Evolutionary conservation across 2,797 vertebrate genomes (phyloP).

Genomic region (Leptoclinus maculatus): DNA sequence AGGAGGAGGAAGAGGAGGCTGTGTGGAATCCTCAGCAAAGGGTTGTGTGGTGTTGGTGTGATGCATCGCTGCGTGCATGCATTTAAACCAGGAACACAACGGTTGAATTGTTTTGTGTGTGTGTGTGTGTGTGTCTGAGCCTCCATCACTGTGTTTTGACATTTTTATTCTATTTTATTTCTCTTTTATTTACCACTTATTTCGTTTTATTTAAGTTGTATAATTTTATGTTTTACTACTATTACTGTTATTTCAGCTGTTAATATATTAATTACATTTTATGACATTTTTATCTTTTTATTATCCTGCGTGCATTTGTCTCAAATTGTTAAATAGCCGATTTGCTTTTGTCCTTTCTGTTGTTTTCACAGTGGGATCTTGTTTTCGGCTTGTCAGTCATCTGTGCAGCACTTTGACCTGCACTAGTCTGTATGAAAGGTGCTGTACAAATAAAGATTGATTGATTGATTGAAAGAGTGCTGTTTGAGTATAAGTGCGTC

Average conservation of each 20-base stretch:
- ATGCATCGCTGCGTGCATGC: not conserved
- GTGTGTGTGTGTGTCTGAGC: conserved; percentile 11
- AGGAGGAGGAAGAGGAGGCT: conserved; percentile 6
- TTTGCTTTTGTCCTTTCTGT: not conserved
- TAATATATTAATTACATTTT: not conserved
- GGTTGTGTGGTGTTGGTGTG: conserved; percentile 35
- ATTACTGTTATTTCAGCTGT: not conserved
- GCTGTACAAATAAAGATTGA: not conserved
- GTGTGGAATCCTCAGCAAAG: conserved; percentile 39
- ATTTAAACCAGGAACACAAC: conserved; percentile 24
- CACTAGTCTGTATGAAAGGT: not conserved
- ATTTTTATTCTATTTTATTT: not conserved
- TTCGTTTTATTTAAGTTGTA: no score
- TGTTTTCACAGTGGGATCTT: not conserved
- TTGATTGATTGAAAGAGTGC: not conserved
- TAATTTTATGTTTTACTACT: not conserved
- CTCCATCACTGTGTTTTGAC: conserved; percentile 2
- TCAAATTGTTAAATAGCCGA: not conserved
- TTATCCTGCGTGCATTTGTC: not conserved
- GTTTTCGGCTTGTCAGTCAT: not conserved
- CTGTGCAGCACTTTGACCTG: not conserved
- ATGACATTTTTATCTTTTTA: no score
- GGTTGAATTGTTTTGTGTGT: conserved; percentile 6
- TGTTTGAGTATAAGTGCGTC: conserved; percentile 57
- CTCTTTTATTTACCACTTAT: no score